Conservation (phyloP, 53 echinoderm and acorn worm genomes). For the Echinarachnius parma region DNA sequence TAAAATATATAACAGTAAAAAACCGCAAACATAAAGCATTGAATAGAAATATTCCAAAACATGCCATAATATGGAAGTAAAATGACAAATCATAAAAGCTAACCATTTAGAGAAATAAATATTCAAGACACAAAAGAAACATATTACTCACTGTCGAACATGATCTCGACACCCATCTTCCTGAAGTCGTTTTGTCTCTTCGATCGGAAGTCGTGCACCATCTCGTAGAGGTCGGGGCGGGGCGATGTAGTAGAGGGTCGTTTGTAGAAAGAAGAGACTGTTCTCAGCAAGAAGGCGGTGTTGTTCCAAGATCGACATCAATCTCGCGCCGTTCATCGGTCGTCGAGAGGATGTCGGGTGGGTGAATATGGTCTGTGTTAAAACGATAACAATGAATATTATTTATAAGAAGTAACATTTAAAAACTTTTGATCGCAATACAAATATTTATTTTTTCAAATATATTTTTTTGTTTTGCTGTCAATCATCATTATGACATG, state of each 20-base stretch:
- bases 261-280: slow-evolving; percentile 85
- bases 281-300: slow-evolving; percentile 79
- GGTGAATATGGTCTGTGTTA: slow-evolving; percentile 69
- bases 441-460: too few relatives aligned
- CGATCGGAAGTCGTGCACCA: slow-evolving; percentile 68
- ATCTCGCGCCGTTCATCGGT: slow-evolving; percentile 47
- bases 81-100: too few relatives aligned
- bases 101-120: too few relatives aligned
- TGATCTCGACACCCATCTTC: slow-evolving; percentile 64
- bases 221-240: slow-evolving; percentile 78
- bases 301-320: slow-evolving; percentile 65
- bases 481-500: too few relatives aligned
- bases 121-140: too few relatives aligned
- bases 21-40: too few relatives aligned
- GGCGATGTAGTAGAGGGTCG: slow-evolving; percentile 76
- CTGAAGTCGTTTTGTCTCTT: slow-evolving; percentile 60
- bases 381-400: background rate
- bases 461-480: background rate
- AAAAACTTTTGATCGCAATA: too few relatives aligned
- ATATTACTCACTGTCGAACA: slow-evolving; percentile 67
- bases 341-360: slow-evolving; percentile 64
- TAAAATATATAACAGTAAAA: too few relatives aligned
- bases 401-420: too few relatives aligned
- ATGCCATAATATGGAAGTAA: too few relatives aligned
- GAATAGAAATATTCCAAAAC: too few relatives aligned